Conservation (phyloP, 2,888 invertebrate species). For the Eudemis profundana region DNA sequence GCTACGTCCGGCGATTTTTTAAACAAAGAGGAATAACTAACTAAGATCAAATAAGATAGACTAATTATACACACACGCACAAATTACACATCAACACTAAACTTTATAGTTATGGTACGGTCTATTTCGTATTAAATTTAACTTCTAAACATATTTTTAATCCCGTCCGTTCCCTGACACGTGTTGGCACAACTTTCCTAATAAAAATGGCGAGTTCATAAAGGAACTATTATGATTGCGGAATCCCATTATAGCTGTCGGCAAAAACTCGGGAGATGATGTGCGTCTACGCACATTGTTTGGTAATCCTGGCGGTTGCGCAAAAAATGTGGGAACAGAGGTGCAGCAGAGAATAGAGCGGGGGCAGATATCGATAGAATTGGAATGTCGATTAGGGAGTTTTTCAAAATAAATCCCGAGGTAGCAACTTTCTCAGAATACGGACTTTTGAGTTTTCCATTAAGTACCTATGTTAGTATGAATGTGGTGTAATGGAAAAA, state of each 20-base stretch:
- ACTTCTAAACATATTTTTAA: constrained; percentile 17
- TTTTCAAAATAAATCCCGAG: no score
- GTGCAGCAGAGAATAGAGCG: constrained; percentile 34
- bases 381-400: no score
- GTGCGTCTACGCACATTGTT: constrained; percentile 77
- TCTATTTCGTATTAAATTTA: constrained; percentile 17
- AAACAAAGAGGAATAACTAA: no score
- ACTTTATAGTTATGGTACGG: no score
- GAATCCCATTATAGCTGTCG: constrained; percentile 74
- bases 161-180: constrained; percentile 23
- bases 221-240: constrained; percentile 62
- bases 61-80: no score
- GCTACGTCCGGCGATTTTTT: no score
- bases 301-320: constrained; percentile 67
- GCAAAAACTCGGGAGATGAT: constrained; percentile 74
- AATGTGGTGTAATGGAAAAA: no score
- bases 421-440: no score
- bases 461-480: no score
- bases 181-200: constrained; percentile 34
- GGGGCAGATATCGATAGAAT: constrained; percentile 35
- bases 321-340: constrained; percentile 65
- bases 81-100: no score
- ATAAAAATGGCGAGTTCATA: constrained; percentile 47
- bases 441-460: no score
- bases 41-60: no score